Percentiles rank a stretch among this genome's conserved stretches.
phyloP scores from a whole-genome alignment of 2,113 vertebrate species.

The Anhinga anhinga region DNA sequence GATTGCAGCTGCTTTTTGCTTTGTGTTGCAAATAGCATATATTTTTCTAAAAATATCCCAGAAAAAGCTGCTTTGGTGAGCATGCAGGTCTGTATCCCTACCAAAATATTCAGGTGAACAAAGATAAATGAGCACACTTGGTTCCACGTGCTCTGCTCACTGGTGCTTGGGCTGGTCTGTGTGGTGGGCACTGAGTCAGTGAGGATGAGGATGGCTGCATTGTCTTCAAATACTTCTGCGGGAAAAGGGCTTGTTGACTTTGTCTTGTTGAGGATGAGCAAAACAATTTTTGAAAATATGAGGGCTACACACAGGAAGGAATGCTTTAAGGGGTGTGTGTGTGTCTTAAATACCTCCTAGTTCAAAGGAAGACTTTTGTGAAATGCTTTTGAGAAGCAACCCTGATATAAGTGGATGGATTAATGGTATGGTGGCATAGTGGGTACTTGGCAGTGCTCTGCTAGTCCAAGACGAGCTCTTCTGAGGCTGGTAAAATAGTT shows the following conservation, averaged over 20 bases:
- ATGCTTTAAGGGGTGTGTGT: not conserved
- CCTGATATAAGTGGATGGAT: accelerated
- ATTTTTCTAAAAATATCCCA: not conserved
- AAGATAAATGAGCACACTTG: not conserved
- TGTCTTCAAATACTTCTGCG: not conserved
- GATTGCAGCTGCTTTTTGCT: not conserved
- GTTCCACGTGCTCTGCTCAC: accelerated
- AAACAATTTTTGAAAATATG: not conserved
- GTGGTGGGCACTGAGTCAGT: not conserved
- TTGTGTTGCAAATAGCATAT: not conserved
- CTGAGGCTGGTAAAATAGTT: not conserved
- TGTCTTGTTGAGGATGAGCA: not conserved
- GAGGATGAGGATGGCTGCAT: accelerated
- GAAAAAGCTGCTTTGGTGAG: not conserved
- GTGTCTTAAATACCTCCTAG: not conserved
- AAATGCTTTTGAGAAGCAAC: not conserved
- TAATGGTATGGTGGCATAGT: accelerated
- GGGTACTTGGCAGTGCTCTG: accelerated
- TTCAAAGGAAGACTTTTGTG: not conserved
- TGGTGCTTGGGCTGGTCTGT: not conserved
- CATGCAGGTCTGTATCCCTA: not conserved
- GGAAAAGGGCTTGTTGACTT: not conserved
- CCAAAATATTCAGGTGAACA: not conserved
- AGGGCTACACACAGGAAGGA: not conserved
- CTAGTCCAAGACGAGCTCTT: not conserved